Conservation (phyloP, 2,797 vertebrate genomes). For the Peromyscus aztecus region DNA sequence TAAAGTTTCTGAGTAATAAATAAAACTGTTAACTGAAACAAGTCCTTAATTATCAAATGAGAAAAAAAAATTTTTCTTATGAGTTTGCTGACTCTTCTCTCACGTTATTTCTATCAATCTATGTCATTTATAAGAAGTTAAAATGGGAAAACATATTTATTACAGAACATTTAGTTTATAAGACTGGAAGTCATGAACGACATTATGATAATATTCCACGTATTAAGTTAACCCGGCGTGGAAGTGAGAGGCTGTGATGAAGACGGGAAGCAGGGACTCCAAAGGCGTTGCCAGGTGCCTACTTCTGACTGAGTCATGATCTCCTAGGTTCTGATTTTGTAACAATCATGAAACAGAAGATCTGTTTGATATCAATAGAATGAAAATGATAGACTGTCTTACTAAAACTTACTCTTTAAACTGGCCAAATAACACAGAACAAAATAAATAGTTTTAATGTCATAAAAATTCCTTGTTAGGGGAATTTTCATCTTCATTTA, state of each 20-base stretch:
- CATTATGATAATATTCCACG: neutral
- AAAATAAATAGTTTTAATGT: neutral
- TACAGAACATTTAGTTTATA: neutral
- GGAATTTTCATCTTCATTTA: neutral
- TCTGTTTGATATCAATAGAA: neutral
- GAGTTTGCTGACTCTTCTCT: slow-evolving; percentile 49
- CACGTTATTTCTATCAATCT: neutral
- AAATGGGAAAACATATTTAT: neutral
- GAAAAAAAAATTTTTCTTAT: slow-evolving; percentile 22
- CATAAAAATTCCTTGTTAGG: neutral
- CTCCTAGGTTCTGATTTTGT: neutral
- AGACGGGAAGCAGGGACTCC: rapidly evolving
- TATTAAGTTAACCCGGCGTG: neutral
- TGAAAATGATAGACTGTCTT: neutral
- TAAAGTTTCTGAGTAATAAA: slow-evolving; percentile 9
- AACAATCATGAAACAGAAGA: neutral
- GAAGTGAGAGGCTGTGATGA: neutral
- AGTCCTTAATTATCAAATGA: neutral
- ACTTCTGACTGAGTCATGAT: neutral
- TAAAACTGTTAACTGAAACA: slow-evolving; percentile 43
- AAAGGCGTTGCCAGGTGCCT: neutral
- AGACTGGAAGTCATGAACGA: neutral
- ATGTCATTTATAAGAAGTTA: neutral
- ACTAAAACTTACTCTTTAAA: slow-evolving; percentile 20
- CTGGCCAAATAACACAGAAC: neutral